Conservation (phyloP, 1,140 invertebrate genomes). For the Conus ventricosus region DNA sequence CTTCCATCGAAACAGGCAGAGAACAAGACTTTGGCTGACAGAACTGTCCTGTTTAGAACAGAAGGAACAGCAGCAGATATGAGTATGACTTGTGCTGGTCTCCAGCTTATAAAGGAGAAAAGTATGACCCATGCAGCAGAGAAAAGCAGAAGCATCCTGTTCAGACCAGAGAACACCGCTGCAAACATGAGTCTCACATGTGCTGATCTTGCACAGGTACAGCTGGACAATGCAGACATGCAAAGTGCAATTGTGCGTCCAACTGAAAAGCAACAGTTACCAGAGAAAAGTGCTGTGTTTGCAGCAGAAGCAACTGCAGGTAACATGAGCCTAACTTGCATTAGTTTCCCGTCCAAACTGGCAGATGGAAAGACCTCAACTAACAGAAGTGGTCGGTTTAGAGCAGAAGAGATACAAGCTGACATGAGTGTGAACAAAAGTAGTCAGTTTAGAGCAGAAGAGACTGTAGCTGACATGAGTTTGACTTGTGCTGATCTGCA, state of each 20-base stretch:
- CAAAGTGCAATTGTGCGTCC: neutral
- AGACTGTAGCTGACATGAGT: no score
- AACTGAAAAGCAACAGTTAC: neutral
- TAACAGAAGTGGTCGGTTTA: neutral
- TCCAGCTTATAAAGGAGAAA: neutral
- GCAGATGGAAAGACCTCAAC: neutral
- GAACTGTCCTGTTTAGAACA: neutral
- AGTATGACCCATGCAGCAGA: neutral
- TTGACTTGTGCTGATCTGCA: neutral
- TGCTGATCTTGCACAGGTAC: neutral
- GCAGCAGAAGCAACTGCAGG: neutral
- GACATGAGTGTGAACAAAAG: neutral
- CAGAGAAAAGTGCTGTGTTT: slow-evolving; percentile 12
- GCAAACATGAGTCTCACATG: neutral
- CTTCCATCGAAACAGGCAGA: neutral
- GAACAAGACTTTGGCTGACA: neutral
- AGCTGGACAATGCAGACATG: neutral
- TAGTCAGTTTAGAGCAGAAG: neutral
- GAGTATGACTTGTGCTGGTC: slow-evolving; percentile 1
- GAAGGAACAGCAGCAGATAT: slow-evolving; percentile 8
- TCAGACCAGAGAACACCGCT: neutral
- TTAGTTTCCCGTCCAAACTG: neutral
- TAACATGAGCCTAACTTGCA: neutral
- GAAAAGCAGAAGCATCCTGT: neutral
- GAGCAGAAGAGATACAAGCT: neutral